phyloP scores from a whole-genome alignment of 2,888 invertebrate species.

The Exocentrus adspersus region DNA sequence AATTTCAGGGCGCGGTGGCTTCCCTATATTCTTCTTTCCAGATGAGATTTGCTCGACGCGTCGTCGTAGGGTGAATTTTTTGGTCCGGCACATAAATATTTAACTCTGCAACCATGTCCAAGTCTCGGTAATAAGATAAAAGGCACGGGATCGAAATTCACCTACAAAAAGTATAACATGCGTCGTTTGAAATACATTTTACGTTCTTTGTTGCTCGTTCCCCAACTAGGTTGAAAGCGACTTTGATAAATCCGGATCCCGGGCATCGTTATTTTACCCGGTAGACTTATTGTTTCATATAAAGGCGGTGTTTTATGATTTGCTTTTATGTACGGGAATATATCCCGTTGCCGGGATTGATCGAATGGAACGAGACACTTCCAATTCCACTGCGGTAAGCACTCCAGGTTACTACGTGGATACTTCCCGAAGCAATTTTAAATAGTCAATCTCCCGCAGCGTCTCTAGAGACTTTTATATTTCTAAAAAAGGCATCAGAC shows the following conservation, averaged over 20 bases:
- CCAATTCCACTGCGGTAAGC: neutral
- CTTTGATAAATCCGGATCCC: neutral
- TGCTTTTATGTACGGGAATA: conserved; percentile 31
- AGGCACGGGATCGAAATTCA: neutral
- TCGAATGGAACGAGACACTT: conserved; percentile 21
- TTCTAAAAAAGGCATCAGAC: too few species aligned
- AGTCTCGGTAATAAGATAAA: too few species aligned
- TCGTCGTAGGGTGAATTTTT: neutral
- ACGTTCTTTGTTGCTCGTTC: neutral
- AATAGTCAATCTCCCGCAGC: too few species aligned
- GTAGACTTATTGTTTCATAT: conserved; percentile 29
- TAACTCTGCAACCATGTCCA: neutral
- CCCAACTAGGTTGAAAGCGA: neutral
- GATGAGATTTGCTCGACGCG: neutral
- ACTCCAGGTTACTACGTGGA: too few species aligned
- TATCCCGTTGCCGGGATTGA: conserved; percentile 34
- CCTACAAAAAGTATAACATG: neutral
- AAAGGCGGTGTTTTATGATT: conserved; percentile 34
- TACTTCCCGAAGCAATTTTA: too few species aligned
- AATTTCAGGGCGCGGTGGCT: conserved; percentile 3
- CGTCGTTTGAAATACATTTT: too few species aligned
- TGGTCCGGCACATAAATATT: neutral
- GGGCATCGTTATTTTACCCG: conserved; percentile 1
- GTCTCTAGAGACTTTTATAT: too few species aligned
- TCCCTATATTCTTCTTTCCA: neutral